Base-by-base conservation (phyloP, 2,888 invertebrate species). In the Ischnura elegans region DNA sequence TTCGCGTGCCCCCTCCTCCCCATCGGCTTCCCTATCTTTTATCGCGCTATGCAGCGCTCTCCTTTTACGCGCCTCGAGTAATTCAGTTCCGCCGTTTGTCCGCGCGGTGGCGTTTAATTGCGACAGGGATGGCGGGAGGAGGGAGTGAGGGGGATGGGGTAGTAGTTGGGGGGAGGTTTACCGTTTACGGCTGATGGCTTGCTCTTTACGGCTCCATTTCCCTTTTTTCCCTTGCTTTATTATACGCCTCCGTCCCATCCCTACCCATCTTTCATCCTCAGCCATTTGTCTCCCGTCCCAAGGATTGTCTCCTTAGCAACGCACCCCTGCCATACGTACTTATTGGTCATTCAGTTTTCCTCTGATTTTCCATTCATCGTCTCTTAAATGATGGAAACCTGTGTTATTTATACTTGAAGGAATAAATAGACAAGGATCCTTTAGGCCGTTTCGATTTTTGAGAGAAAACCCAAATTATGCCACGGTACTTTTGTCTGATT, bases 71-170 rank as follows among this genome's bases (percentile, higher is more conserved):
- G 86, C 45, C 86, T 25, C 10, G 86, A 43, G 86, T 86, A 86
- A 86, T 86, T 86, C 86, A 86, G 86, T 86, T 86, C 86, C 86
- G 86, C 45, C 86, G 86, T 86, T 86, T 86, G 86, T 86, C 86
- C 86, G 86, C 86, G 46, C 86, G 86, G 86, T 86, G 45, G 86
- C 86, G 86, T 86, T 86, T 86, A 86, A 86, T 86, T 86, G 86
- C 86, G 25, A 86, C 46, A 86, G 86, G 85, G 85, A 85, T n/a
- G 85, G 85, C 2, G 21, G 86, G 86, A 86, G 5, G n/a, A 25
- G 45, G 8, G 86, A 2, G 45, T 25, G n/a, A 16, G 45, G 45
- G 46, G n/a, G 45, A 29, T 13, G 19, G 21, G 45, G 25, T 13
- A 45, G 29, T 19, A 29, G n/a, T 13, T 21, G 86, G 85, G 42